phyloP scores from a whole-genome alignment of 2,888 invertebrate species.

The Mantis religiosa region DNA sequence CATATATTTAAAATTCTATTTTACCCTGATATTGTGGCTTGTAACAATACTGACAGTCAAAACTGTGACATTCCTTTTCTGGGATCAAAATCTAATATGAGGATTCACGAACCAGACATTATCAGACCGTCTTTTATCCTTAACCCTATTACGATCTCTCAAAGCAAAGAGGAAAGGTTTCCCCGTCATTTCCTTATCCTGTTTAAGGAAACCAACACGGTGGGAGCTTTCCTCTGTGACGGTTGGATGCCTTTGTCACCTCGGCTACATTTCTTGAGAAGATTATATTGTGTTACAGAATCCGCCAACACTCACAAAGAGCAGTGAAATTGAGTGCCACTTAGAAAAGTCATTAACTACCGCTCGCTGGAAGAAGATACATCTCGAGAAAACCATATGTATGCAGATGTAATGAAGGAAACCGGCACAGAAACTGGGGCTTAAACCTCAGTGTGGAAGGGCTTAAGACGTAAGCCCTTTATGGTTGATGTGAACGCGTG shows the following conservation, averaged over 20 bases:
- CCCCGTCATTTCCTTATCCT: not conserved
- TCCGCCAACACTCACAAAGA: too few relatives aligned
- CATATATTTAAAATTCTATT: too few relatives aligned
- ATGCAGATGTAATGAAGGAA: constrained; percentile 24
- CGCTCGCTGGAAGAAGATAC: too few relatives aligned
- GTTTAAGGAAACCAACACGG: not conserved
- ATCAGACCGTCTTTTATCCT: too few relatives aligned
- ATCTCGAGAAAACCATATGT: constrained; percentile 26
- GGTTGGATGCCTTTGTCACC: not conserved
- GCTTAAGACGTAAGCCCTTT: not conserved
- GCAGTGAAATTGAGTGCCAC: constrained; percentile 25
- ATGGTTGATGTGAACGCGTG: not conserved
- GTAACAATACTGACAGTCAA: too few relatives aligned
- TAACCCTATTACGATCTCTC: not conserved
- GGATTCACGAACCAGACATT: too few relatives aligned
- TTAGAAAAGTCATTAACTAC: constrained; percentile 29
- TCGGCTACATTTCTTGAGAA: not conserved
- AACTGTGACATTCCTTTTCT: too few relatives aligned
- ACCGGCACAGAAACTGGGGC: too few relatives aligned
- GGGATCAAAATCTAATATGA: too few relatives aligned
- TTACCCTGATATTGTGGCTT: too few relatives aligned
- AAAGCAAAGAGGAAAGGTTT: not conserved
- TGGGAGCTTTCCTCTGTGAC: not conserved
- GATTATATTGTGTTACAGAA: not conserved
- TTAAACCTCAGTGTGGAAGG: not conserved